A percentile compares a stretch with the other conserved stretches of the same genome.
Evolutionary conservation across 2,797 vertebrate genomes (phyloP).

Genomic region (Caiman crocodilus): DNA sequence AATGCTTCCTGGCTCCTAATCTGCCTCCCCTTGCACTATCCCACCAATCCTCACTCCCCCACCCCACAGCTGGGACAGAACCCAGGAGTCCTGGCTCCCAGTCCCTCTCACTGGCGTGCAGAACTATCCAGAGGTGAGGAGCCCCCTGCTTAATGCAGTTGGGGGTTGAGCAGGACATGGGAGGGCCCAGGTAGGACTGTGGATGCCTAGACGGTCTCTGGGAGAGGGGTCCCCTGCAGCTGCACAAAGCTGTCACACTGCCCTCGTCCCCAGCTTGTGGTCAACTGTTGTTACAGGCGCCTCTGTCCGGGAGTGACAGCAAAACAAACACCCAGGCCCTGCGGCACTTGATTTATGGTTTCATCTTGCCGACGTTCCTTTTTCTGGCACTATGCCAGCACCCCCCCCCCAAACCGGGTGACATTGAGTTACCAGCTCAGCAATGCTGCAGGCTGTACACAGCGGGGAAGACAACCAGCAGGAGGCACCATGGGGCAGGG

Average conservation of each 20-base stretch:
- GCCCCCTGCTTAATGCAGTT: no score
- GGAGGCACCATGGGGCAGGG: no score
- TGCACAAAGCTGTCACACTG: background rate
- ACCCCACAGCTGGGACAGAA: background rate
- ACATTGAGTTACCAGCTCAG: constrained; percentile 21
- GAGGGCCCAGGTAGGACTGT: no score
- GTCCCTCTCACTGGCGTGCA: background rate
- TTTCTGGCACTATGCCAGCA: no score
- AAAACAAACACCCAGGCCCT: background rate
- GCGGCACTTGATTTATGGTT: background rate
- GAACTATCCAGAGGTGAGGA: no score
- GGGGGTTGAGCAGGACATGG: no score
- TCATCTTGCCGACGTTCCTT: constrained; percentile 12
- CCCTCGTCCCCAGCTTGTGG: background rate
- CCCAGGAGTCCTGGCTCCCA: background rate
- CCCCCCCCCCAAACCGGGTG: constrained; percentile 9
- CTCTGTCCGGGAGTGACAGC: background rate
- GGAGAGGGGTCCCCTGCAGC: background rate
- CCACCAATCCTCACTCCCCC: no score
- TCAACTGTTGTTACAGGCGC: background rate
- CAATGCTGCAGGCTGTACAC: no score
- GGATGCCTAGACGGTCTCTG: no score
- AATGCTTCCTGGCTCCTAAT: no score
- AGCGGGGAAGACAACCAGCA: no score
- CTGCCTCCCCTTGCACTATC: no score